Conservation (phyloP, 2,113 vertebrate genomes). For the pig (Sus scrofa) region T2T-Sscrofa CM000812.6:279800001-279800500, state of each 20-base stretch:
- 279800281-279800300: neutral
- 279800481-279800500: neutral
- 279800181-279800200: neutral
- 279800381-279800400: neutral
- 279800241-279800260: neutral
- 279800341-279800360: neutral
- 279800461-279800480: neutral
- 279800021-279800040: neutral
- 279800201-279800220: neutral
- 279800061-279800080: neutral
- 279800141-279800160: neutral
- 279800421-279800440: neutral
- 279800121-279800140: conserved; percentile 28
- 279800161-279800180: neutral
- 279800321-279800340: neutral
- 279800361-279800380: neutral
- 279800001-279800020: neutral
- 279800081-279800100: conserved; percentile 14
- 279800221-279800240: neutral
- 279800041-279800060: neutral
- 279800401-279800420: neutral
- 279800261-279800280: neutral
- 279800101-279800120: neutral
- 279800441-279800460: neutral
- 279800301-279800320: neutral